phyloP scores from a whole-genome alignment of 2,888 invertebrate species.

The Acrobasis repandana region DNA sequence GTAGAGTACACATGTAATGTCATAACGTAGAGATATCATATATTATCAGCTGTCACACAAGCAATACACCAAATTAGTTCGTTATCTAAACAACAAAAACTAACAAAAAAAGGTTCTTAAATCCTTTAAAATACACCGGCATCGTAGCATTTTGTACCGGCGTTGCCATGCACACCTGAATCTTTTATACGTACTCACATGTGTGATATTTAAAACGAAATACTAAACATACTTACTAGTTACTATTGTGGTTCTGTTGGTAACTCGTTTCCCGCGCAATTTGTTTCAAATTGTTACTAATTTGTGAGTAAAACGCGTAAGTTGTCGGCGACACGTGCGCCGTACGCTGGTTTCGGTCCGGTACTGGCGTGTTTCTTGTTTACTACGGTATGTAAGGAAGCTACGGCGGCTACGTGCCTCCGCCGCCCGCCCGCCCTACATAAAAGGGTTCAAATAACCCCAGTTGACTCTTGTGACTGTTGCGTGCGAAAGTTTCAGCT shows the following conservation, averaged over 20 bases:
- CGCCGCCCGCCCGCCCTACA: slow-evolving; percentile 29
- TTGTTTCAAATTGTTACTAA: not conserved
- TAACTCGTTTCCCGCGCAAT: slow-evolving; percentile 19
- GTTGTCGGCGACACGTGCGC: slow-evolving; percentile 22
- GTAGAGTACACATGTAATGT: too few species aligned
- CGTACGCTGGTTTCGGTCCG: not conserved
- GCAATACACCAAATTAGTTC: too few species aligned
- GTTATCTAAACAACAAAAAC: too few species aligned
- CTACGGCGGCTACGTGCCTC: slow-evolving; percentile 14
- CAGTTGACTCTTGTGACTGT: not conserved
- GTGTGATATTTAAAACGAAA: not conserved
- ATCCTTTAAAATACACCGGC: slow-evolving; percentile 13
- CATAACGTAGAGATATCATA: too few species aligned
- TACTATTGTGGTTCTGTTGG: slow-evolving; percentile 7
- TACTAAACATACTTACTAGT: slow-evolving; percentile 18
- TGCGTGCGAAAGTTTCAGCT: slow-evolving; percentile 12
- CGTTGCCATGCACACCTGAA: slow-evolving; percentile 18
- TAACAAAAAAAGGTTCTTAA: not conserved
- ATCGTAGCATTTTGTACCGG: slow-evolving; percentile 5
- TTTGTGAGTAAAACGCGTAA: slow-evolving; percentile 11
- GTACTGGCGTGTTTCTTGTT: slow-evolving; percentile 21
- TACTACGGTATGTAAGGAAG: not conserved
- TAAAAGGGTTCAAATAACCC: slow-evolving; percentile 20
- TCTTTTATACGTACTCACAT: slow-evolving; percentile 16
- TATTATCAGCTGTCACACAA: too few species aligned